Evolutionary conservation across 2,113 vertebrate genomes (phyloP).

Genomic region (Protomyctophum bolini): DNA sequence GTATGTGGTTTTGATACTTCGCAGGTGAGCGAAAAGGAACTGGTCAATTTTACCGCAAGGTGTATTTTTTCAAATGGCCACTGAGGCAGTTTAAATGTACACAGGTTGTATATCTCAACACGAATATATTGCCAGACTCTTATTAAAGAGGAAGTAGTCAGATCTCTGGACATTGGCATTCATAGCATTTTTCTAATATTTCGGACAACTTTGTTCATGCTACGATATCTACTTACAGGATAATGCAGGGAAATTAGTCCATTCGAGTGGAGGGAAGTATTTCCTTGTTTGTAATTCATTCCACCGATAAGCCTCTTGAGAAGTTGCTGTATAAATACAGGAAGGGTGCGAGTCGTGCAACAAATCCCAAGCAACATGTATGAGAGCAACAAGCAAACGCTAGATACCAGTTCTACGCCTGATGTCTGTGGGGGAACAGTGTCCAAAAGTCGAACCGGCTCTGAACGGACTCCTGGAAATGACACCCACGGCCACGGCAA

Average conservation of each 20-base stretch:
- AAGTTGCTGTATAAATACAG: constrained; percentile 49
- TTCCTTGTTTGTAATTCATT: constrained; percentile 11
- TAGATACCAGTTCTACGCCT: constrained; percentile 3
- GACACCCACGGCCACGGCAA: constrained; percentile 47
- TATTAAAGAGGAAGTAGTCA: constrained; percentile 20
- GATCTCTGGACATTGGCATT: rapidly evolving
- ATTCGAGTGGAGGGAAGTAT: not conserved
- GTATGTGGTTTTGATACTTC: not conserved
- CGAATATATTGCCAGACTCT: too few species aligned
- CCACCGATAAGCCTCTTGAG: constrained; percentile 3
- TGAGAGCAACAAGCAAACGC: constrained; percentile 15
- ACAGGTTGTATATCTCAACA: too few species aligned
- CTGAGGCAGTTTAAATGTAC: too few species aligned
- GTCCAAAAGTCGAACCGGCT: constrained; percentile 7
- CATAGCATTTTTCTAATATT: not conserved
- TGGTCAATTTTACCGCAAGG: too few species aligned
- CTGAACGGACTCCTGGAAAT: constrained; percentile 28
- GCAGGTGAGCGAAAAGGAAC: constrained; percentile 42
- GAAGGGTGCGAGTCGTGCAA: constrained; percentile 14
- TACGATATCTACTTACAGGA: not conserved
- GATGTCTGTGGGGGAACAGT: not conserved
- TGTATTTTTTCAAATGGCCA: too few species aligned
- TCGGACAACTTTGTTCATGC: not conserved
- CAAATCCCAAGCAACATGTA: constrained; percentile 47
- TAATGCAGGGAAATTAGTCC: constrained; percentile 1